Evolutionary conservation across 1,140 invertebrate genomes (phyloP).

Genomic region (Heliconius hewitsoni): DNA sequence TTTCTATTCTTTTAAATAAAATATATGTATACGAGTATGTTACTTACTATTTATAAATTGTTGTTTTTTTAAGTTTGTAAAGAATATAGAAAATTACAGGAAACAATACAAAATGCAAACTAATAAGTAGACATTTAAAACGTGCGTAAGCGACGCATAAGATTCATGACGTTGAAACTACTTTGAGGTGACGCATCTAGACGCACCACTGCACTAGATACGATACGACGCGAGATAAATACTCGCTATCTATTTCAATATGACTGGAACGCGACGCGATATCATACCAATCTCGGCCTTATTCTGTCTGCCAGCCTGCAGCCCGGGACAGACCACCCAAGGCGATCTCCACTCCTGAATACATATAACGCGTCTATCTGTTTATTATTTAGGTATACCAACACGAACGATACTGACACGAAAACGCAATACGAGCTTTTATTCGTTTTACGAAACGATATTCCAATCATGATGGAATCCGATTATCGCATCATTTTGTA

Average conservation of each 20-base stretch:
- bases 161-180: slow-evolving; percentile 53
- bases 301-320: slow-evolving; percentile 59
- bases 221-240: slow-evolving; percentile 72
- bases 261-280: slow-evolving; percentile 63
- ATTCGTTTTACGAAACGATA: slow-evolving; percentile 46
- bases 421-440: slow-evolving; percentile 43
- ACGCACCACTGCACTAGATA: slow-evolving; percentile 68
- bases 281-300: slow-evolving; percentile 73
- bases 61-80: not conserved
- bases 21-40: no score
- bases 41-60: no score
- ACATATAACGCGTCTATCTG: slow-evolving; percentile 62
- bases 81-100: not conserved
- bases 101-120: slow-evolving; percentile 6
- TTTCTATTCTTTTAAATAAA: no score
- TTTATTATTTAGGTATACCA: slow-evolving; percentile 64
- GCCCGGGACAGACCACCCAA: slow-evolving; percentile 71
- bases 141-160: slow-evolving; percentile 41
- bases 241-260: slow-evolving; percentile 74
- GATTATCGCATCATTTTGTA: slow-evolving; percentile 43
- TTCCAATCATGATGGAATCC: slow-evolving; percentile 43
- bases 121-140: slow-evolving; percentile 33
- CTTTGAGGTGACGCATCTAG: slow-evolving; percentile 62
- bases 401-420: slow-evolving; percentile 30
- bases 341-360: slow-evolving; percentile 65